Conservation (phyloP, 1,140 invertebrate species). For the Ectropis grisescens region DNA sequence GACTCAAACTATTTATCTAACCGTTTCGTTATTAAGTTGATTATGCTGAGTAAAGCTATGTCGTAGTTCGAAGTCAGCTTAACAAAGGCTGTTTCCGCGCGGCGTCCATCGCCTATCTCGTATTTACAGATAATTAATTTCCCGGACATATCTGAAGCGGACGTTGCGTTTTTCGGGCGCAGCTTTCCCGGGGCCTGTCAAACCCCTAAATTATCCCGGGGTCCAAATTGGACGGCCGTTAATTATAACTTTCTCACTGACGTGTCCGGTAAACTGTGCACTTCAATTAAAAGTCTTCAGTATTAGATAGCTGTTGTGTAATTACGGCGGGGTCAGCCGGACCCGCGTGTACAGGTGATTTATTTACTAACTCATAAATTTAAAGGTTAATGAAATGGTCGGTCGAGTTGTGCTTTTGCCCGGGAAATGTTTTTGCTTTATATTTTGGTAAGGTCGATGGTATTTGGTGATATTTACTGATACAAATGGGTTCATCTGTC, state of each 20-base stretch:
- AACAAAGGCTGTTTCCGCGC: no score
- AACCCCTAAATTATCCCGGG: constrained; percentile 28
- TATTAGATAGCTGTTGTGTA: constrained; percentile 6
- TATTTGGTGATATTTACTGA: no score
- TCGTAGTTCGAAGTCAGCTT: no score
- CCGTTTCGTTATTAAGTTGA: no score
- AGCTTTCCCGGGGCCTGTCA: constrained; percentile 19
- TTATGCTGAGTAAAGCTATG: no score
- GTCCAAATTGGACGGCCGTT: constrained; percentile 30
- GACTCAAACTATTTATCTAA: no score
- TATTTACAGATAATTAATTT: no score
- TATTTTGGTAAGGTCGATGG: no score
- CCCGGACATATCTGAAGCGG: not conserved
- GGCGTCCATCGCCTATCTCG: no score
- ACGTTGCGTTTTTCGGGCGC: constrained; percentile 8
- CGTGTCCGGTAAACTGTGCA: constrained; percentile 25
- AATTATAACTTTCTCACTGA: constrained; percentile 43
- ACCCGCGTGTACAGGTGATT: not conserved
- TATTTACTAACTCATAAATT: constrained; percentile 1
- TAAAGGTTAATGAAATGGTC: constrained; percentile 2
- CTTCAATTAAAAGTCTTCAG: constrained; percentile 31
- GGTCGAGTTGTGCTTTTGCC: no score
- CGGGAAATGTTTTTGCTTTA: no score
- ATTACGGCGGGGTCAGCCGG: not conserved
- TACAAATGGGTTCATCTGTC: no score